Conservation (phyloP, 2,113 vertebrate genomes). For the Syrrhaptes paradoxus region DNA sequence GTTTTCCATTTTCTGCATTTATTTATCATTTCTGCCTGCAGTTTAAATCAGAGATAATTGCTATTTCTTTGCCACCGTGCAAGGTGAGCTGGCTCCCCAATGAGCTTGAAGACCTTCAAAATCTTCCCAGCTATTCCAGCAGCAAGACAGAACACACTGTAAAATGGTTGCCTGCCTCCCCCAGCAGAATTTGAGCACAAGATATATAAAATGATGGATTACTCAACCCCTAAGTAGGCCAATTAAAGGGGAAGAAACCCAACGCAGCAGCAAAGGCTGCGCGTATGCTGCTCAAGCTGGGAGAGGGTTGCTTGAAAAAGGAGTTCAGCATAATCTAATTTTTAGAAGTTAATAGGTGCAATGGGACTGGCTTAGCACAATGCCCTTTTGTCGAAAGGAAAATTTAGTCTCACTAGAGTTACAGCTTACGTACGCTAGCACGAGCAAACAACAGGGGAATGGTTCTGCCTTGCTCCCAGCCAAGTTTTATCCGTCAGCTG, state of each 20-base stretch:
- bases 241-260: neutral
- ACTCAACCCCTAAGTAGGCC: neutral
- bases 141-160: neutral
- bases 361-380: neutral
- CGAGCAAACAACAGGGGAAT: accelerated
- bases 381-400: neutral
- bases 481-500: neutral
- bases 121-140: neutral
- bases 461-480: neutral
- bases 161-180: neutral
- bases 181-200: neutral
- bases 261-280: neutral
- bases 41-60: neutral
- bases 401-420: neutral
- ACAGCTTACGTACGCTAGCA: neutral
- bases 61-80: neutral
- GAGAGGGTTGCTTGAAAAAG: neutral
- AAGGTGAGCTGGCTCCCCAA: conserved; percentile 6
- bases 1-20: neutral
- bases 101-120: neutral
- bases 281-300: neutral
- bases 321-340: neutral
- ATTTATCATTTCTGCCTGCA: conserved; percentile 23
- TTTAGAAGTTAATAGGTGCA: neutral
- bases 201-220: neutral